Conservation (phyloP, 2,797 vertebrate genomes). For the Malacoctenus gilli region DNA sequence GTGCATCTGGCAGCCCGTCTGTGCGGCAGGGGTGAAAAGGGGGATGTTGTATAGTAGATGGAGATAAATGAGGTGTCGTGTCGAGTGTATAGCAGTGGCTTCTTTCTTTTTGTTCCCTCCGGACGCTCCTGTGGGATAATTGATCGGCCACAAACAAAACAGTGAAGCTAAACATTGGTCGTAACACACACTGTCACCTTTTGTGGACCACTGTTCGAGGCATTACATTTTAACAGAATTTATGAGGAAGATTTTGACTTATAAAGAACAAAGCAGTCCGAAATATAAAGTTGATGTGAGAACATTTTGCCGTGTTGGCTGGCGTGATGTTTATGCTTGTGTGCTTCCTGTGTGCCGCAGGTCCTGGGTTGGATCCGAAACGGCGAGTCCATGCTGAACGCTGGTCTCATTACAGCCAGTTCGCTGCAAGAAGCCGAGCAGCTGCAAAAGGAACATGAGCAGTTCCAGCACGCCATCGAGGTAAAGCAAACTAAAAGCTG, state of each 20-base stretch:
- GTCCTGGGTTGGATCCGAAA: slow-evolving; percentile 99
- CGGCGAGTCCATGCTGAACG: slow-evolving; percentile 98
- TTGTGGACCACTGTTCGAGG: too few species aligned
- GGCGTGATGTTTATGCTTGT: not conserved
- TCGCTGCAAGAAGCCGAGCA: slow-evolving; percentile 97
- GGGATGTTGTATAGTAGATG: not conserved
- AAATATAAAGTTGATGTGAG: too few species aligned
- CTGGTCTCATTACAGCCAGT: slow-evolving; percentile 96
- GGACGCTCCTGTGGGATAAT: too few species aligned
- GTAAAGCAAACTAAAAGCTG: slow-evolving; percentile 64
- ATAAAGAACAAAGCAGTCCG: too few species aligned
- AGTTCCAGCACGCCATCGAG: slow-evolving; percentile 99
- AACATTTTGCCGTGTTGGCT: too few species aligned
- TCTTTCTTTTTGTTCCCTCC: too few species aligned
- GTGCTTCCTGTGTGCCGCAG: slow-evolving; percentile 74
- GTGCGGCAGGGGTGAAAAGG: not conserved
- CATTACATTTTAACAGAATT: too few species aligned
- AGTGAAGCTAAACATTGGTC: not conserved
- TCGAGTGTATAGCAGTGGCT: too few species aligned
- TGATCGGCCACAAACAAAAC: not conserved
- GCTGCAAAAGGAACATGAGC: slow-evolving; percentile 96
- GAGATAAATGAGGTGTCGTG: too few species aligned
- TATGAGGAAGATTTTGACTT: too few species aligned
- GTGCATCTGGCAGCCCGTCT: not conserved
- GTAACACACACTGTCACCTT: too few species aligned